Base-by-base conservation (phyloP, 2,113 vertebrate genomes). In the Coracopsis vasa region DNA sequence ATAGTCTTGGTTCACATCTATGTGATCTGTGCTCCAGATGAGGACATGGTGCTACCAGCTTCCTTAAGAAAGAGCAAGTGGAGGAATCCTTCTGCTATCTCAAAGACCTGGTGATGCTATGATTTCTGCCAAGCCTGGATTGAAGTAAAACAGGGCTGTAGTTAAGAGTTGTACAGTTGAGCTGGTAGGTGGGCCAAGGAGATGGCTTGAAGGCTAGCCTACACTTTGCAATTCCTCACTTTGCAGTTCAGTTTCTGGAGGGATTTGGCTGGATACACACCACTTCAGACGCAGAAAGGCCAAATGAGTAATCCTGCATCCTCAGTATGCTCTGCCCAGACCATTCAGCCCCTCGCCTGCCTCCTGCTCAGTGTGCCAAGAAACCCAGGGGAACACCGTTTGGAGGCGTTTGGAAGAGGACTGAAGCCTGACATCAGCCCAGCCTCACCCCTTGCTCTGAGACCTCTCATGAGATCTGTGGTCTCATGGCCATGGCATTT, bases 401-500 rank as follows among this genome's bases (percentile, higher is more conserved):
- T 58, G 56, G 33, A 58, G 33, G 54, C 54, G 6, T 58, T 58
- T n/a, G 7, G 72, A 50, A 91, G 75, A 95, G 27, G 71, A 65
- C 44, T 91, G 53, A 16, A 80, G 54, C 37, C 77, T 91, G 72
- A 83, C 80, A 88, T 95, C 93, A 96, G 23, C 44, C n/a, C 41
- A 37, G 48, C 75, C 95, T 94, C 89, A 66, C 67, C 45, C 69
- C 19, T 92, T 1, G 5, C 45, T 88, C 66, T 44, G 60, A 83
- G 54, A 83, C 37, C 80, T 11, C 5, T 78, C 89, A 83, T 0
- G 4, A 96, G 53, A 45, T 61, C 62, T 80, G 19, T 88, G 64
- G 82, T 94, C 89, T 95, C 86, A 95, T 5, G 21, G 41, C 75
- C 77, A n/a, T 77, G 83, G 89, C 82, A 83, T 95, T 80, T 71